Evolutionary conservation across 2,797 vertebrate species (phyloP).

Genomic region (Sebastes cheni): DNA sequence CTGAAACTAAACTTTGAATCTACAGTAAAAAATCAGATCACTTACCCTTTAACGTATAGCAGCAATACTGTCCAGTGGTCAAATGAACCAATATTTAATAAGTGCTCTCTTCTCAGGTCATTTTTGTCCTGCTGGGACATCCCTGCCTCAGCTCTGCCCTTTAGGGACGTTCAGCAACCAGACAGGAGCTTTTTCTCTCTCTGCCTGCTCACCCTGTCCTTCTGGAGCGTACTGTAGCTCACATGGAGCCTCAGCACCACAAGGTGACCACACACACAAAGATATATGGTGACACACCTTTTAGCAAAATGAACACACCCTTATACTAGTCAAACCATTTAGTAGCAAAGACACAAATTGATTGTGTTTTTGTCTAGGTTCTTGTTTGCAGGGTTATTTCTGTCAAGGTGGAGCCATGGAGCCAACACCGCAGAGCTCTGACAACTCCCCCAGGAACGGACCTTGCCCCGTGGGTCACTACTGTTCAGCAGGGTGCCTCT

Average conservation of each 20-base stretch:
- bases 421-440: constrained; percentile 77
- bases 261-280: constrained; percentile 78
- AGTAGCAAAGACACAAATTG: background rate
- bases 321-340: background rate
- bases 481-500: constrained; percentile 84
- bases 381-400: constrained; percentile 88
- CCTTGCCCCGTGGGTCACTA: constrained; percentile 90
- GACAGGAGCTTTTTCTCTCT: constrained; percentile 77
- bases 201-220: constrained; percentile 86
- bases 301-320: background rate
- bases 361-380: constrained; percentile 70
- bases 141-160: constrained; percentile 84
- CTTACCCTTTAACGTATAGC: background rate
- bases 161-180: constrained; percentile 83
- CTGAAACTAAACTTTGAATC: background rate
- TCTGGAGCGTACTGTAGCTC: constrained; percentile 86
- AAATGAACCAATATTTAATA: background rate
- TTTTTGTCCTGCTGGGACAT: constrained; percentile 84
- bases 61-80: background rate
- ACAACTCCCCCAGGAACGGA: constrained; percentile 79
- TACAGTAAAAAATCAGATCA: background rate
- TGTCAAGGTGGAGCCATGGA: constrained; percentile 86
- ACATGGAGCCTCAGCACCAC: constrained; percentile 84
- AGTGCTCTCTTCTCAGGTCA: constrained; percentile 76
- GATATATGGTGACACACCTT: background rate